Base-by-base conservation (phyloP, 1,140 invertebrate species). In the Drosophila ogumai region DNA sequence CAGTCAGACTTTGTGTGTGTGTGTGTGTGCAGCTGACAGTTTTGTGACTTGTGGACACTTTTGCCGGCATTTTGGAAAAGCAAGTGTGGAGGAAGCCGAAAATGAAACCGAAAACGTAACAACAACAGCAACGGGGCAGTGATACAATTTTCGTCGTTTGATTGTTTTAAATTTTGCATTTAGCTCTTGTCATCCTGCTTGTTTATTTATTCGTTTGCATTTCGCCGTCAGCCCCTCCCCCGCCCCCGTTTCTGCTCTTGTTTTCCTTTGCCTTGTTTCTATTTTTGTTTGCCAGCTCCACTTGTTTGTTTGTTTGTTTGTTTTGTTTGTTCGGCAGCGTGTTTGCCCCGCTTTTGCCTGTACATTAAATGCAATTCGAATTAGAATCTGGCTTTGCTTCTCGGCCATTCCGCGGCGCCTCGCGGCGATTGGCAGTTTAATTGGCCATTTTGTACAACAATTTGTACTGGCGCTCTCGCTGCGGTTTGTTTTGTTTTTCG, bases 131-230 rank as follows among this genome's bases (percentile, higher is more conserved):
- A 22, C 22, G 22, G 22, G 49, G 17, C 25, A 49, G 15, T 31
- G 22, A 64, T 25, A 64, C 19, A 34, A 67, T 67, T 68, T 68
- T 50, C 46, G 46, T 49, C 71, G 28, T 54, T 76, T 68, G 55
- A 76, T 64, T 77, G 41, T 77, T 76, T 59, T 76, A 67, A 67
- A 76, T 76, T 76, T 67, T 76, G 72, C 47, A 76, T 67, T 76
- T 59, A 65, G n/a, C 61, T 41, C 58, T 75, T 76, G 64, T 52
- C 64, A 34, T 40, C 25, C 34, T 17, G 40, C 43, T 73, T 38
- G 58, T 34, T 43, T 74, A 44, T 50, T 50, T 56, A 40, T 65
- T 67, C 74, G 57, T 66, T 75, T 75, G 52, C 22, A 40, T 66
- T 58, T 76, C 34, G 13, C 52, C 32, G 61, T 28, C 25, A 25